Percentiles rank a stretch among this genome's conserved stretches.
phyloP scores from a whole-genome alignment of 2,888 invertebrate genomes.

The Octodonta nipae region DNA sequence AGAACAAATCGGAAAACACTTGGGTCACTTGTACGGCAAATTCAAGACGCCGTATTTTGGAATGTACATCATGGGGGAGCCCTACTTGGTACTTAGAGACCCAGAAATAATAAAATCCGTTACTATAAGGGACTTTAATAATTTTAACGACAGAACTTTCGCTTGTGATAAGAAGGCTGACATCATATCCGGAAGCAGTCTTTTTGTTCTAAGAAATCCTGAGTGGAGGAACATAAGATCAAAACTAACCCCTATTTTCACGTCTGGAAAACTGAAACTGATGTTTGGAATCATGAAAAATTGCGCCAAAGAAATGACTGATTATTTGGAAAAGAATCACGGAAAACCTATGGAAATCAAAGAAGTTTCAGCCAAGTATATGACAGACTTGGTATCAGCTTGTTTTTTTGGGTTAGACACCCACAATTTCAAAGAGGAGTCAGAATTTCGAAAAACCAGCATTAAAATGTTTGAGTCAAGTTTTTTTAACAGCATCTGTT shows the following conservation, averaged over 20 bases:
- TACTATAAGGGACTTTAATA: conserved; percentile 36
- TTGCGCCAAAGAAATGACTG: conserved; percentile 27
- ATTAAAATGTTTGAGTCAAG: conserved; percentile 27
- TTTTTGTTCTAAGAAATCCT: conserved; percentile 37
- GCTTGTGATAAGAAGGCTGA: conserved; percentile 35
- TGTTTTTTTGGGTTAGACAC: conserved; percentile 37
- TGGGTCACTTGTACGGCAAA: conserved; percentile 28
- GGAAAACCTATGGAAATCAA: conserved; percentile 23
- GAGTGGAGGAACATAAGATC: conserved; percentile 41
- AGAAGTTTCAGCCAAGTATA: conserved; percentile 30
- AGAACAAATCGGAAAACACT: conserved; percentile 28
- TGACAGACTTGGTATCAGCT: conserved; percentile 37
- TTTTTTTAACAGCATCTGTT: conserved; percentile 20
- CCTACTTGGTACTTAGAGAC: conserved; percentile 35
- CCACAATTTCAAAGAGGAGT: conserved; percentile 29
- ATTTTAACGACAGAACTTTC: conserved; percentile 38
- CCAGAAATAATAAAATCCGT: conserved; percentile 36
- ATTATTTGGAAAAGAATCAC: conserved; percentile 20
- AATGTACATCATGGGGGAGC: conserved; percentile 37
- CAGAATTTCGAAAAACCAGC: conserved; percentile 31
- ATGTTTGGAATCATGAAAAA: conserved; percentile 38
- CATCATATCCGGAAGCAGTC: conserved; percentile 34
- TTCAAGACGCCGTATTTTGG: conserved; percentile 31
- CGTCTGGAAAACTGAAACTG: conserved; percentile 40
- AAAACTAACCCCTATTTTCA: conserved; percentile 41